Evolutionary conservation across 2,888 invertebrate species (phyloP).

Genomic region (Tetranychus truncatus): DNA sequence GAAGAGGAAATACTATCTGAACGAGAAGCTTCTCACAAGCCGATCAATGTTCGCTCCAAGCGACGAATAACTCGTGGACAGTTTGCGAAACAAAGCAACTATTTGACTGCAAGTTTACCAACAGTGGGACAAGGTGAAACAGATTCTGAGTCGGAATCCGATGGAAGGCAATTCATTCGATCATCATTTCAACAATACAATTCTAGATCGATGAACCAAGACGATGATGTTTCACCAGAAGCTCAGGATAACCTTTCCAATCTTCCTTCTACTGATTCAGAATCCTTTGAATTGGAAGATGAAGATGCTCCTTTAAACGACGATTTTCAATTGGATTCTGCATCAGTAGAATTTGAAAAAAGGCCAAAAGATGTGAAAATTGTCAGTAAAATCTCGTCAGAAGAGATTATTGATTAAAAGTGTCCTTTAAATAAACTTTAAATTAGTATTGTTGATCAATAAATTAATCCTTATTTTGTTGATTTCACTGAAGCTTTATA

Average conservation of each 20-base stretch:
- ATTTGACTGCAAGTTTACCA: not conserved
- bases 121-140: not conserved
- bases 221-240: not conserved
- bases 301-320: not conserved
- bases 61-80: not conserved
- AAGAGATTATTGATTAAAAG: slow-evolving; percentile 7
- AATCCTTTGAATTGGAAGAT: slow-evolving; percentile 14
- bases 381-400: slow-evolving; percentile 20
- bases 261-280: slow-evolving; percentile 7
- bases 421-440: not conserved
- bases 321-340: not conserved
- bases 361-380: not conserved
- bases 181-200: not conserved
- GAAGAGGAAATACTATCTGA: slow-evolving; percentile 6
- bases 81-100: not conserved
- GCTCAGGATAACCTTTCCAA: not conserved
- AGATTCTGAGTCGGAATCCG: slow-evolving; percentile 10
- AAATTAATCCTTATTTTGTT: no score
- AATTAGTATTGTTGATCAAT: no score
- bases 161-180: not conserved
- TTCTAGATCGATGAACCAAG: not conserved
- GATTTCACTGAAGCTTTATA: no score
- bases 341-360: not conserved
- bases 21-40: not conserved
- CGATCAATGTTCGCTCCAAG: not conserved